Evolutionary conservation across 1,140 invertebrate species (phyloP), one percentile per base, ranked within the genome.

Genomic region (Monomorium pharaonis): DNA sequence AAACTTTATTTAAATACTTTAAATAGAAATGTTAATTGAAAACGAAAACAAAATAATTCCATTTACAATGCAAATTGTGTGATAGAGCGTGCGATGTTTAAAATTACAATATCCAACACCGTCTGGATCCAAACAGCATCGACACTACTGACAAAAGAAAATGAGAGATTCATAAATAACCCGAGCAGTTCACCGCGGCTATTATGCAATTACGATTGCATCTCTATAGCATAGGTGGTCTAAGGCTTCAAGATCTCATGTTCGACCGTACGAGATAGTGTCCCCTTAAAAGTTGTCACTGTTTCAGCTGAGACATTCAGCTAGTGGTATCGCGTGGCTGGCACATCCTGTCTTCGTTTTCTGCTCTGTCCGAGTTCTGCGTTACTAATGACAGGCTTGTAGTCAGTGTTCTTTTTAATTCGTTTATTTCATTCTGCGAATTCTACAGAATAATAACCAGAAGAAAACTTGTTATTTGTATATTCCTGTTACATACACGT

Each of bases 131-230:
- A 90, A 89, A 88, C 84, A 88, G 86, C 91, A 92, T 94, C 93
- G 92, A 92, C 91, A 93, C 88, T 86, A 90, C 92, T 91, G 92
- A 93, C 91, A 93, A 94, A 92, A 90, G 90, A 75, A 91, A 85
- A 69, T 76, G n/a, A 65, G 76, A 89, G 89, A 81, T 89, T 94
- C 93, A 94, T 94, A 94, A 94, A 94, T 94, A 94, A 94, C 91
- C 87, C 89, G 89, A 89, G 90, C 91, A 92, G 93, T 93, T 94
- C 91, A 92, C 91, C 92, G 86, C 85, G 86, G 90, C 91, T 94
- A 94, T 94, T 94, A 94, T 94, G 93, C 93, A 94, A 94, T 94
- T 94, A 94, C 92, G 94, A 94, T 94, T 94, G 92, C 93, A 94
- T 94, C 93, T 94, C 80, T 91, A 87, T 70, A 86, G 88, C 91